These are phyloP conservation scores for Apotomis capreana DNA, from an alignment of 2,888 invertebrate genomes.

Conservation along the genomic window DNA sequence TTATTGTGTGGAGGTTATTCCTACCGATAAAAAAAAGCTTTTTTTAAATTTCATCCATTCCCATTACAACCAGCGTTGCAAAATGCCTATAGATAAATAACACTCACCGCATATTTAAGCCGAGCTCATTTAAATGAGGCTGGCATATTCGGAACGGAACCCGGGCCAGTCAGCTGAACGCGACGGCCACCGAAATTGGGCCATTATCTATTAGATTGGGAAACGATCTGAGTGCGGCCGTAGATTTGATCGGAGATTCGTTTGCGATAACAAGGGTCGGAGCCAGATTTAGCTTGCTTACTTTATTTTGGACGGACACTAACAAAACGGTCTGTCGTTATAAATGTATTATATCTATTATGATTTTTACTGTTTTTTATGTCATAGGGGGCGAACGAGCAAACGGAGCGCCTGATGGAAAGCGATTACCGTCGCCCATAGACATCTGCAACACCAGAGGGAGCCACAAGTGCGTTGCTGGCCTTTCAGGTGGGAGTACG, in stretches of 20 bases:
- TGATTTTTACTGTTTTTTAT: too few relatives aligned
- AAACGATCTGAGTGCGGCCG: constrained; percentile 37
- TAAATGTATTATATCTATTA: neutral
- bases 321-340: constrained; percentile 21
- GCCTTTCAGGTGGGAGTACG: too few relatives aligned
- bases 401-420: too few relatives aligned
- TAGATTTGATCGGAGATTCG: constrained; percentile 40
- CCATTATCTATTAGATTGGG: constrained; percentile 41
- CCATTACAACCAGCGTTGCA: too few relatives aligned
- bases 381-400: too few relatives aligned
- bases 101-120: neutral
- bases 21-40: too few relatives aligned
- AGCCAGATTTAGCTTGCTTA: constrained; percentile 34
- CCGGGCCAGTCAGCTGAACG: constrained; percentile 31
- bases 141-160: constrained; percentile 27
- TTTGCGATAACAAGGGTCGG: constrained; percentile 41
- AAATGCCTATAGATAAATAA: too few relatives aligned
- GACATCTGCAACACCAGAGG: too few relatives aligned
- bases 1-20: too few relatives aligned
- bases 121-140: constrained; percentile 25
- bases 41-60: too few relatives aligned
- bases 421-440: too few relatives aligned
- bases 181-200: constrained; percentile 36
- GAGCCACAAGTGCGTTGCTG: too few relatives aligned
- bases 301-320: constrained; percentile 28